Base-by-base conservation (phyloP, 2,888 invertebrate species). In the Orchesellides sinensis region DNA sequence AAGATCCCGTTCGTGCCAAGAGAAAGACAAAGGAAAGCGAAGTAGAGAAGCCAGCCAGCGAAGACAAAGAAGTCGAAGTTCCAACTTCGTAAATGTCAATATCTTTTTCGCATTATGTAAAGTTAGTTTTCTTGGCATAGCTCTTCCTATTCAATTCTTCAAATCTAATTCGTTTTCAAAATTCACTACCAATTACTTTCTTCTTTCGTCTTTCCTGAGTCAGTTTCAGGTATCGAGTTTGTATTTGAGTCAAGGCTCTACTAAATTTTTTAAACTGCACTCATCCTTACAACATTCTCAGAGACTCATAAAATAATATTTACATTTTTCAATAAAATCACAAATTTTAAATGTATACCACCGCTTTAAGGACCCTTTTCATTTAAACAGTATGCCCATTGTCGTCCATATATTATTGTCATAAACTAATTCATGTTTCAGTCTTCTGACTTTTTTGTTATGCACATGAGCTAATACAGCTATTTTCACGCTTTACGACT, bases 1-100 rank as follows among this genome's bases (percentile, higher is more conserved):
- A n/a, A 56, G 86, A 86, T 47, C 85, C 86, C 0, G 72, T 84
- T 25, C 83, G 87, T 75, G 85, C 85, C 52, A 87, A 87, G 78
- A 80, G 83, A 75, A 85, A 83, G 74, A 72, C 77, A 27, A 80
- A 80, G 47, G 72, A 72, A 27, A 17, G 54, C 52, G 74, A 70
- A 61, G 66, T 54, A 19, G 45, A 66, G 32, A 14, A 72, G 35
- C 45, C 35, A 54, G 63, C 63, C 21, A 10, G 21, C 17, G 27
- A 70, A 65, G 83, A 83, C 56, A 83, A 83, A 69, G 78, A 83
- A 40, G 83, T 27, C n/a, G 78, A 83, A 61, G 72, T 72, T 0
- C 61, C 75, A 65, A 25, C 45, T 69, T 61, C 69, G n/a, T 70
- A 69, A 27, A 63, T 6, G 25, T 10, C 27, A 40, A 21, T 40